Conservation (phyloP, 2,113 vertebrate species). For the Chionodraco myersi region DNA sequence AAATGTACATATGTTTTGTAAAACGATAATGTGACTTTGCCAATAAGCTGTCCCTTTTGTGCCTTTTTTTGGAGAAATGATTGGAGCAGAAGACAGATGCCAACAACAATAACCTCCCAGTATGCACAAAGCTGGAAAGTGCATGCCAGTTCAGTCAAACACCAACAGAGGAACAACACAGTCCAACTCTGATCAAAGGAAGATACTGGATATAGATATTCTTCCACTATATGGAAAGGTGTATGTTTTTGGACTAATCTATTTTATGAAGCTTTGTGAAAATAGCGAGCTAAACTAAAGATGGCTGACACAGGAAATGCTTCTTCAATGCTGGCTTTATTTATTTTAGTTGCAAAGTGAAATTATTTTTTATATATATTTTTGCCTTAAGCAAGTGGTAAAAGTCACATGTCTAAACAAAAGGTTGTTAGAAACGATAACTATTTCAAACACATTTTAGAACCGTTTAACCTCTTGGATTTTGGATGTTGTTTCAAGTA, state of each 20-base stretch:
- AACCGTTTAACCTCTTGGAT: constrained; percentile 8
- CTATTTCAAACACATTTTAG: constrained; percentile 20
- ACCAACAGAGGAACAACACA: constrained; percentile 36
- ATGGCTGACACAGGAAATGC: constrained; percentile 41
- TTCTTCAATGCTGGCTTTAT: constrained; percentile 72
- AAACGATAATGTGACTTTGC: constrained; percentile 29
- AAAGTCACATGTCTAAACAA: constrained; percentile 31
- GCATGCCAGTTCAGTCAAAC: constrained; percentile 36
- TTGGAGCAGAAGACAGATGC: constrained; percentile 40
- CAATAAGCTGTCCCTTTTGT: constrained; percentile 49
- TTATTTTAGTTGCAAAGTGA: constrained; percentile 81
- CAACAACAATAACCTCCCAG: constrained; percentile 59
- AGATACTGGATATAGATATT: constrained; percentile 25
- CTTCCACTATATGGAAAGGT: constrained; percentile 47
- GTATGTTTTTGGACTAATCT: constrained; percentile 35
- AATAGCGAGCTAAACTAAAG: constrained; percentile 34
- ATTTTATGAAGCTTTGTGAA: constrained; percentile 51
- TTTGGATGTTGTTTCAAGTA: neutral
- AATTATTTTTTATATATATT: constrained; percentile 49
- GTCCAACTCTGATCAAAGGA: constrained; percentile 17
- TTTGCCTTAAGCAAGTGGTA: constrained; percentile 47
- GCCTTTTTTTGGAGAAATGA: constrained; percentile 54
- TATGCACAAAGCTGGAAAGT: constrained; percentile 49
- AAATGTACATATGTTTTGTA: constrained; percentile 15
- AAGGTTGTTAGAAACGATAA: constrained; percentile 32